Evolutionary conservation across 1,140 invertebrate genomes (phyloP).

Genomic region (Musca vetustissima): DNA sequence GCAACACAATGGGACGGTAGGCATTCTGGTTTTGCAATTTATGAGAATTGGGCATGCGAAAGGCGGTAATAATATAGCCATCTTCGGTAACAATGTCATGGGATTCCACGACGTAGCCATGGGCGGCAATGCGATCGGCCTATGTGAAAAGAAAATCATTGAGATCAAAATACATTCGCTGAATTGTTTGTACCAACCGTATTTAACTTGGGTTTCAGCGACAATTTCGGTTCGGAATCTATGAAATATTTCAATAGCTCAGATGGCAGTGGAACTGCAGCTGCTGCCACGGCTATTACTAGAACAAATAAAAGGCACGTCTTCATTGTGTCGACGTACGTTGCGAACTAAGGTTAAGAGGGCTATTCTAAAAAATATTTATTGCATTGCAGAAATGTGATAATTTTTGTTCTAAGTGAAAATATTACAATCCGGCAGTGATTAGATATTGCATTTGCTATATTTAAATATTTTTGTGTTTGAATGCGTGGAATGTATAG

Average conservation of each 20-base stretch:
- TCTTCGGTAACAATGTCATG: conserved; percentile 56
- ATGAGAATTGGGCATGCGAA: conserved; percentile 53
- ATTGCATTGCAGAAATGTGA: no score
- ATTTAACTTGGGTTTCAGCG: conserved; percentile 15
- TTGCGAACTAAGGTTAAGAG: no score
- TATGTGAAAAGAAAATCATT: conserved; percentile 7
- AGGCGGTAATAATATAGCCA: conserved; percentile 58
- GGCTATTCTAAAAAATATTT: no score
- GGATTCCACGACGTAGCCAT: conserved; percentile 60
- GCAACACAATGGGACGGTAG: conserved; percentile 39
- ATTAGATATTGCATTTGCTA: no score
- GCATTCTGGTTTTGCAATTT: not conserved
- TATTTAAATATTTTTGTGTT: no score
- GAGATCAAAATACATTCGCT: not conserved
- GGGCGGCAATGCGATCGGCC: conserved; percentile 50
- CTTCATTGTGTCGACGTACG: no score
- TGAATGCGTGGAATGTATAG: no score
- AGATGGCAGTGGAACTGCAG: no score
- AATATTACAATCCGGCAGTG: no score
- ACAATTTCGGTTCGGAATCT: conserved; percentile 30
- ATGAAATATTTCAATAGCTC: conserved; percentile 22
- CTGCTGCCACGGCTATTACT: no score
- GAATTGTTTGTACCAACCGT: conserved; percentile 29
- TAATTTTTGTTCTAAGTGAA: no score
- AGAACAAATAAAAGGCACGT: no score